These are phyloP conservation scores for Seladonia tumulorum DNA, from an alignment of 2,888 invertebrate species.

Conservation along the genomic window DNA sequence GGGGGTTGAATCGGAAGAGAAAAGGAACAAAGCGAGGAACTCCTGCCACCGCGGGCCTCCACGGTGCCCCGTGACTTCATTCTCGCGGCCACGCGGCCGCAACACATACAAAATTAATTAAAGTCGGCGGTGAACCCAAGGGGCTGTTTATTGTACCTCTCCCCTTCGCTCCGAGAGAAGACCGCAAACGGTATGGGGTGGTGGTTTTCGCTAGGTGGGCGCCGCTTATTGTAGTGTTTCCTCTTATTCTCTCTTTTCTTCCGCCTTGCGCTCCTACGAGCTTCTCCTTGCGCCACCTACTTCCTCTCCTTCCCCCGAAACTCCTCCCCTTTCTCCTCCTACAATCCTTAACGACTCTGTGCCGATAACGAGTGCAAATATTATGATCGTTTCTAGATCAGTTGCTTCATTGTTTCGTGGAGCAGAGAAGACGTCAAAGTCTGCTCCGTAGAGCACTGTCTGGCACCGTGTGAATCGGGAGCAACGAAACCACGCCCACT, in stretches of 20 bases:
- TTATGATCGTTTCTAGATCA: background rate
- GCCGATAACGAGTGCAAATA: constrained; percentile 20
- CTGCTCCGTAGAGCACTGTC: background rate
- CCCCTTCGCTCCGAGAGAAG: constrained; percentile 33
- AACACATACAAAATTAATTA: constrained; percentile 82
- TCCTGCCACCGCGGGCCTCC: constrained; percentile 24
- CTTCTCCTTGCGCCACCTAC: constrained; percentile 29
- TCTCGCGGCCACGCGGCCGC: constrained; percentile 69
- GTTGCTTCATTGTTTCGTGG: background rate
- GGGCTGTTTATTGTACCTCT: constrained; percentile 71
- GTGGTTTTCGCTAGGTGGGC: constrained; percentile 40
- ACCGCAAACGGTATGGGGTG: constrained; percentile 24
- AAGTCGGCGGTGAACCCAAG: constrained; percentile 76
- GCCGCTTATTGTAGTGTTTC: constrained; percentile 58
- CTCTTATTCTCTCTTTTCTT: constrained; percentile 27
- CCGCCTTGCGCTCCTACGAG: constrained; percentile 24
- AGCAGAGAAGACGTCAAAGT: background rate
- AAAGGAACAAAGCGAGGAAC: constrained; percentile 46
- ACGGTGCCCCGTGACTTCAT: constrained; percentile 72
- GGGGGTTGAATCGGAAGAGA: constrained; percentile 27
- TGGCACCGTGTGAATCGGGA: background rate
- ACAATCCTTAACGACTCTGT: background rate
- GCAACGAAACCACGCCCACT: background rate
- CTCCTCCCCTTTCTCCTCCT: constrained; percentile 6
- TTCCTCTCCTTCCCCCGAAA: constrained; percentile 13